These are phyloP conservation scores for Lasioglossum morio DNA, from an alignment of 2,888 invertebrate genomes.

Conservation along the genomic window DNA sequence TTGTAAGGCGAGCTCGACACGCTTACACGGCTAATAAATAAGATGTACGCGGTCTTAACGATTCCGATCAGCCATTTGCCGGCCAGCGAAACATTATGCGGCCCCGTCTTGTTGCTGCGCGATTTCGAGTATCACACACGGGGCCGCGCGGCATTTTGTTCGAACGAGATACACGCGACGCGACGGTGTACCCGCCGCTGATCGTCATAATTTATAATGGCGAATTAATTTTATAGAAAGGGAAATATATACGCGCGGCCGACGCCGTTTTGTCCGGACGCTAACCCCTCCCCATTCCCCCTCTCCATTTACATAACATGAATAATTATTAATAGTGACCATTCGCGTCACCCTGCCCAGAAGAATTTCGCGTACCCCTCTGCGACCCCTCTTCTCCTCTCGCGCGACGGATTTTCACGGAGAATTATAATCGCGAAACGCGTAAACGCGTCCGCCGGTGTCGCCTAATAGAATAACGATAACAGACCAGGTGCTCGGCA, in stretches of 20 bases:
- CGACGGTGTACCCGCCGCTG: slow-evolving; percentile 14
- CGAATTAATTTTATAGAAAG: slow-evolving; percentile 55
- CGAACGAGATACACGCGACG: slow-evolving; percentile 34
- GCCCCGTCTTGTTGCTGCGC: slow-evolving; percentile 53
- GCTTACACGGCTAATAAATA: slow-evolving; percentile 73
- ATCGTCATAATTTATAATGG: slow-evolving; percentile 52
- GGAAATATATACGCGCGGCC: slow-evolving; percentile 3
- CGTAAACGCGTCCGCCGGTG: slow-evolving; percentile 19
- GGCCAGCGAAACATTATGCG: slow-evolving; percentile 64
- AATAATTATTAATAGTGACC: slow-evolving; percentile 49
- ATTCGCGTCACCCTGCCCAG: background rate
- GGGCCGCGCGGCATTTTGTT: slow-evolving; percentile 48
- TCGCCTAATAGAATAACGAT: slow-evolving; percentile 55
- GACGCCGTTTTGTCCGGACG: background rate
- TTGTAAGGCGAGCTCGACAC: slow-evolving; percentile 64
- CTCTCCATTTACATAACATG: slow-evolving; percentile 42
- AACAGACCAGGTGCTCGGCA: slow-evolving; percentile 14
- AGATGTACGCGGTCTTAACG: slow-evolving; percentile 70
- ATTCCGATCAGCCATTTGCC: slow-evolving; percentile 64
- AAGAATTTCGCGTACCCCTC: slow-evolving; percentile 4
- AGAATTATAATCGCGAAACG: slow-evolving; percentile 13
- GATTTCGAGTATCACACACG: slow-evolving; percentile 57
- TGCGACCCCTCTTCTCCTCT: background rate
- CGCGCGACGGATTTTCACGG: background rate
- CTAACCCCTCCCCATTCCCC: background rate